Base-by-base conservation (phyloP, 2,797 vertebrate genomes). In the Aphelocoma californica region DNA sequence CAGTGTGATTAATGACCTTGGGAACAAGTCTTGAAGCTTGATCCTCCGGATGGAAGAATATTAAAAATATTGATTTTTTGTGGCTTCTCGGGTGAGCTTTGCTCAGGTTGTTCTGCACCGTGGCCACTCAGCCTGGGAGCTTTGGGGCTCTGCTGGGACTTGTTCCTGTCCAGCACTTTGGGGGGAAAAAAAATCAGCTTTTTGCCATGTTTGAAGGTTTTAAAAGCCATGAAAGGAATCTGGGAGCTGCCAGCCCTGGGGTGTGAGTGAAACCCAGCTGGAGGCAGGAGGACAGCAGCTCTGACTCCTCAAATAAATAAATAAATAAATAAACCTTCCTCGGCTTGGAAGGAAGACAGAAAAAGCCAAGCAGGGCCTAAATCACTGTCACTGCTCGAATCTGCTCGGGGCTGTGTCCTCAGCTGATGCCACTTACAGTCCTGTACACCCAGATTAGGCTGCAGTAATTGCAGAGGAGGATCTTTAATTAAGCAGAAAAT, bases 401-500 rank as follows among this genome's bases (percentile, higher is more conserved):
- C 50, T 66, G 81, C 86, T 51, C 25, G 14, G 62, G 72, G 81
- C 86, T 56, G 36, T 57, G 77, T 88, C 90, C 70, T 93, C 90
- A 50, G 65, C 50, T 74, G 73, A 19, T 95, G 62, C 42, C 84
- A 65, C 29, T 51, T 71, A 19, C 34, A 92, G 77, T 71, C 77
- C 66, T 79, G 66, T 5, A 78, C 58, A 50, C 56, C n/a, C 71
- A 44, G 54, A 75, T 84, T n/a, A 72, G 79, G 78, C 74, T 62
- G 56, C 70, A 42, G 71, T 92, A 92, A 96, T 95, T 95, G 44
- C 80, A 81, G 86, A 89, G 95, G 89, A 91, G 86, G 92, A 81
- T 77, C 81, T 87, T 92, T 91, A 95, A 96, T 93, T 87, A 96
- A 84, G 81, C 81, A 91, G 89, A 74, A 92, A 88, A 94, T 90